A percentile compares a stretch with the other conserved stretches of the same genome.
These are phyloP conservation scores for Mythimna pallens DNA, from an alignment of 2,888 invertebrate species.

Conservation along the genomic window DNA sequence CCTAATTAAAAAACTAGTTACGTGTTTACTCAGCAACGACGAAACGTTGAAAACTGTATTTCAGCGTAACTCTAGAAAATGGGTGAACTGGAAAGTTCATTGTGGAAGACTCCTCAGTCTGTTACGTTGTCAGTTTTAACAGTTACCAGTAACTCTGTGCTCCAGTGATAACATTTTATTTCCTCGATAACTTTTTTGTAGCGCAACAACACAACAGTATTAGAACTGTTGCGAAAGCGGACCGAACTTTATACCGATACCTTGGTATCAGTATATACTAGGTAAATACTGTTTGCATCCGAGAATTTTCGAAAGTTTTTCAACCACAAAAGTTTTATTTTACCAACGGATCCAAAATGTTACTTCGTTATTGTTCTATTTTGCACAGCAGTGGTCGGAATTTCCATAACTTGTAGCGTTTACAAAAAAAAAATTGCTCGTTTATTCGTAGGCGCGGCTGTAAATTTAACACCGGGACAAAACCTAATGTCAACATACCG, in stretches of 20 bases:
- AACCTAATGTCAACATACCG: conserved; percentile 16
- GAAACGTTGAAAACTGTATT: conserved; percentile 7
- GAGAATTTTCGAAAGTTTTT: conserved; percentile 53
- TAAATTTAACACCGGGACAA: conserved; percentile 23
- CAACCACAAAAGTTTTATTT: conserved; percentile 64
- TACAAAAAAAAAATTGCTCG: conserved; percentile 31
- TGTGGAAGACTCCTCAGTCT: too few species aligned
- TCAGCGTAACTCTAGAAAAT: conserved; percentile 1
- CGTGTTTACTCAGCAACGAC: background rate
- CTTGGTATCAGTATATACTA: background rate
- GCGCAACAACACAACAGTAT: conserved; percentile 13
- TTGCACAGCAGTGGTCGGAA: conserved; percentile 27
- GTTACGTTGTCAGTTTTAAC: conserved; percentile 29
- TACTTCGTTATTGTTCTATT: conserved; percentile 60
- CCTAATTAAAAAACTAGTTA: background rate
- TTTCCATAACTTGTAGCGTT: conserved; percentile 29
- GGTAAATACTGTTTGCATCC: conserved; percentile 27
- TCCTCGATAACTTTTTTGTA: conserved; percentile 51
- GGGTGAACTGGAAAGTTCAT: conserved; percentile 15
- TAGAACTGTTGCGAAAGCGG: conserved; percentile 30
- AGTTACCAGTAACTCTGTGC: conserved; percentile 33
- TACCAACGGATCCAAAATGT: conserved; percentile 43
- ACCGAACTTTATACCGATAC: conserved; percentile 37
- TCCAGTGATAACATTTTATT: conserved; percentile 56
- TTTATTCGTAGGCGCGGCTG: conserved; percentile 23